Base-by-base conservation (phyloP, 2,113 vertebrate species). In the Lontra canadensis region DNA sequence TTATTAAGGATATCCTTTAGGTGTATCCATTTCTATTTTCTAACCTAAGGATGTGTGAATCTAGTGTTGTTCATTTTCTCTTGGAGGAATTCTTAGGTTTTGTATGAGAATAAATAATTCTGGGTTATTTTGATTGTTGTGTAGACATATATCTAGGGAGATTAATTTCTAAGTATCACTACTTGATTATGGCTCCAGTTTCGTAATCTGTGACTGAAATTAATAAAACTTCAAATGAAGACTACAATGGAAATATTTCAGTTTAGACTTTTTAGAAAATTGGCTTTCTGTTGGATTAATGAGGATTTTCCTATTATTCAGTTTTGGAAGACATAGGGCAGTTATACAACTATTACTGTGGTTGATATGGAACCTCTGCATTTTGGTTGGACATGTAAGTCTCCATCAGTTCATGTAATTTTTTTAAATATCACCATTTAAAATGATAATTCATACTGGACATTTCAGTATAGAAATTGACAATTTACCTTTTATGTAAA, bases 191-290 rank as follows among this genome's bases (percentile, higher is more conserved):
- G 11, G 11, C 44, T 55, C 42, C 29, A 76, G 12, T 88, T 95
- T 93, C n/a, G 59, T 86, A 86, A 94, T 92, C n/a, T 80, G 17
- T 92, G 42, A 74, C 55, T 95, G 47, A 79, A 95, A 84, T 81
- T 42, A 80, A 67, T 96, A 95, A 83, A n/a, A 34, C 31, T 87
- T 80, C 61, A 93, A 42, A 49, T 23, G 42, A 85, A 93, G 96
- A 73, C 55, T 49, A 26, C 3, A 83, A 14, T 80, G 47, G 52
- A 55, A 61, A 44, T n/a, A 52, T 21, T 95, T 3, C 9, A 78
- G 2, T 92, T 93, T 85, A 29, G 9, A 57, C 12, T 93, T 86
- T 59, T 71, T 85, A 47, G 21, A 73, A 61, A 76, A 1, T 78
- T 87, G 47, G n/a, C 3, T 59, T 65, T 95, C 88, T 96, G 21